A percentile compares a stretch with the other conserved stretches of the same genome.
Evolutionary conservation across 2,888 invertebrate species (phyloP).

Genomic region (Dorcus hopei): DNA sequence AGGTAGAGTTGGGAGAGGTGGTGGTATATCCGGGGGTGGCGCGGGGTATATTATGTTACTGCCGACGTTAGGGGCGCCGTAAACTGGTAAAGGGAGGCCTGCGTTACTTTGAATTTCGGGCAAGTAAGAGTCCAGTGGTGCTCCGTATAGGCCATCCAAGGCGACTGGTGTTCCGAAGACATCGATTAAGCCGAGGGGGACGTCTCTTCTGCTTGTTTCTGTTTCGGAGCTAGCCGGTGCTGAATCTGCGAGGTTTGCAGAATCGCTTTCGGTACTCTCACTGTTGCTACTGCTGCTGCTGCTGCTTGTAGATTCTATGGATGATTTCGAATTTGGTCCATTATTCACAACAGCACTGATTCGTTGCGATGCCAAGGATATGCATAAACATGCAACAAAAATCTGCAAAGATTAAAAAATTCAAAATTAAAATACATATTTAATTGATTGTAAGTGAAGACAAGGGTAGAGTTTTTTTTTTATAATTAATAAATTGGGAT

Average conservation of each 20-base stretch:
- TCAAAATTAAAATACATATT: neutral
- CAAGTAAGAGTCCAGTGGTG: slow-evolving; percentile 36
- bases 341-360: slow-evolving; percentile 46
- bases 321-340: slow-evolving; percentile 25
- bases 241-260: slow-evolving; percentile 30
- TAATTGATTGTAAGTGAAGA: no score
- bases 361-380: slow-evolving; percentile 36
- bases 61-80: slow-evolving; percentile 57
- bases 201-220: slow-evolving; percentile 43
- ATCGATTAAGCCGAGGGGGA: slow-evolving; percentile 36
- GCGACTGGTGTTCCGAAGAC: slow-evolving; percentile 24
- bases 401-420: slow-evolving; percentile 7
- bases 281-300: slow-evolving; percentile 23
- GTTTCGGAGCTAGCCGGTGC: slow-evolving; percentile 38
- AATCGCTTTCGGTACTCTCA: slow-evolving; percentile 13
- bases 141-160: slow-evolving; percentile 11
- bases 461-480: no score
- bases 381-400: slow-evolving; percentile 11
- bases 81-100: slow-evolving; percentile 56
- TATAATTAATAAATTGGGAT: neutral
- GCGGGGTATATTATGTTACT: slow-evolving; percentile 48
- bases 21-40: slow-evolving; percentile 50
- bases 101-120: slow-evolving; percentile 43
- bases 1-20: slow-evolving; percentile 34
- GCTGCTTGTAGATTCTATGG: slow-evolving; percentile 19